Base-by-base conservation (phyloP, 30 jellyfish, hydroid and myxozoan species). In the Mastigias papua region DNA sequence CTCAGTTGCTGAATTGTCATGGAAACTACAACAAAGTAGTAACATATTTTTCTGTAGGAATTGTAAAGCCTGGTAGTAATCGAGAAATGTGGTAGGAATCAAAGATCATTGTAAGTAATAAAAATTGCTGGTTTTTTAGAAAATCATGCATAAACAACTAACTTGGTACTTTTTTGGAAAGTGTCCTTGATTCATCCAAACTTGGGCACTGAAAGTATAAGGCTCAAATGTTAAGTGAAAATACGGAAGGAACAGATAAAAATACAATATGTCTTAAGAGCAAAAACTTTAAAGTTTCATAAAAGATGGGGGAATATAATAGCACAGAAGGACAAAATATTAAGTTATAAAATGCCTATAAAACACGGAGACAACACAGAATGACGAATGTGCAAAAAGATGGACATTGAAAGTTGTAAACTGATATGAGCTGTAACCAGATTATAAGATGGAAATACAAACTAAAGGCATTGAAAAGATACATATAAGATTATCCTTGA, bases 1-100 rank as follows among this genome's bases (percentile, higher is more conserved):
- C 87, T 92, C 30, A 92, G 73, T 70, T 92, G 98, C 21, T 82
- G 97, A 9, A 92, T 49, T 30, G 97, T 92, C 92, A 88, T 92
- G 22, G 97, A 71, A 22, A 72, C 98, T 92, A 71, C 16, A 58
- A 83, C 33, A 26, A 25, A 60, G n/a, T 58, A 48, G 33, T 11
- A 15, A 78, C 2, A 3, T 57, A 57, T 3, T 57, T 23, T 37
- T 37, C 6, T 37, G 6, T 11, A 37, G 11, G 54, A 6, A 3
- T 37, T 37, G 54, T 37, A 11, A 37, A 37, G 54, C 54, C 11
- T 37, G 6, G 54, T n/a, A n/a, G n/a, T n/a, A n/a, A n/a, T n/a
- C n/a, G n/a, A n/a, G n/a, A n/a, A n/a, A n/a, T n/a, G n/a, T n/a
- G n/a, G n/a, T n/a, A n/a, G n/a, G n/a, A n/a, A n/a, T n/a, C n/a